Evolutionary conservation across 2,888 invertebrate genomes (phyloP), one percentile per base, ranked within the genome.

Genomic region (Aspidapion aeneum): DNA sequence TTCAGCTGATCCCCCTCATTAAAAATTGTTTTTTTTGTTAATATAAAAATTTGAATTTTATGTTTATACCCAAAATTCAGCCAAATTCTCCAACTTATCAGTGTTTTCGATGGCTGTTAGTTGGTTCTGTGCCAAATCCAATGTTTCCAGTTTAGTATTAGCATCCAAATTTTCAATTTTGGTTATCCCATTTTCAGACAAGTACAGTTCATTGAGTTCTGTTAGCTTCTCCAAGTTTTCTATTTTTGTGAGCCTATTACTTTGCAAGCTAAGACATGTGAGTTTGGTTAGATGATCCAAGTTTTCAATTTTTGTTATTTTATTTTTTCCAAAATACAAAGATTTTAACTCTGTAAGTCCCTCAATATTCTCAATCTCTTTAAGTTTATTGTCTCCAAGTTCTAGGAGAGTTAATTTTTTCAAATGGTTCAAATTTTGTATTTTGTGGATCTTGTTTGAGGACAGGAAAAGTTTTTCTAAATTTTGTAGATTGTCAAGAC

Each of bases 31-130:
- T n/a, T n/a, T n/a, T n/a, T n/a, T n/a, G n/a, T n/a, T n/a, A n/a
- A n/a, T n/a, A n/a, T n/a, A n/a, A n/a, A n/a, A n/a, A n/a, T n/a
- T n/a, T n/a, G n/a, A n/a, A n/a, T n/a, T n/a, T n/a, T n/a, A n/a
- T n/a, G n/a, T n/a, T n/a, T n/a, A n/a, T 81, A 96, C 95, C 99
- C 99, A 99, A 73, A 99, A 86, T 80, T 99, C 99, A 75, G 94
- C 90, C 67, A 99, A 82, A n/a, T 88, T 82, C 1, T 72, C 77
- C 73, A 99, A 84, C 77, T 92, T 90, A 12, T 82, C 80, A 12
- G 98, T 78, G 77, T 95, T 94, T 66, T 90, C 87, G 68, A 99
- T 89, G 1, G 79, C 82, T 49, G 87, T 86, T 19, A 99, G 89
- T 75, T 89, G 87, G 79, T 99, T 99, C 71, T 88, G 86, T 0